Base-by-base conservation (phyloP, 2,113 vertebrate genomes). In the Caretta caretta region DNA sequence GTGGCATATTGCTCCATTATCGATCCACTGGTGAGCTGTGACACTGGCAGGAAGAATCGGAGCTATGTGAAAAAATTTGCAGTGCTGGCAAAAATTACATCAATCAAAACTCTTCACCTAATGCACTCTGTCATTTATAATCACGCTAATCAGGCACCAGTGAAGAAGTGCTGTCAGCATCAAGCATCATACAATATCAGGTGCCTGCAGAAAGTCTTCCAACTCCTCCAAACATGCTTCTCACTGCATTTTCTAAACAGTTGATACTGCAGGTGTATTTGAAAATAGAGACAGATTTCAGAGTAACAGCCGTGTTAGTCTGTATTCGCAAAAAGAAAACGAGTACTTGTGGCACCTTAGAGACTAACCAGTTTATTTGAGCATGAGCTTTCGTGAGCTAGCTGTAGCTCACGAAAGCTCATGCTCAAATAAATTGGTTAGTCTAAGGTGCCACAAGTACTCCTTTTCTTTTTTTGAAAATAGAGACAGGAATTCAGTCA, bases 151-250 rank as follows among this genome's bases (percentile, higher is more conserved):
- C 88, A 92, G 85, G 80, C 17, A 87, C 48, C 79, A 65, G 80
- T n/a, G 87, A 62, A 89, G 85, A 75, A 89, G 57, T 87, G 54
- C 87, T 93, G 82, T 84, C 96, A 88, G 87, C 72, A 59, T 86
- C 69, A 78, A 90, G 84, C 78, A 57, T 88, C 69, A 59, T 24
- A 53, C 86, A 94, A 79, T 62, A 86, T 17, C 59, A 92, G 80
- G 56, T 56, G 50, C 80, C 56, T 93, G 85, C 35, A 90, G 90
- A 79, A 75, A 59, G 46, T 4, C 83, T 96, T 20, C n/a, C 49
- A 62, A 78, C 57, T 72, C n/a, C 92, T 88, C n/a, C 51, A 89
- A 93, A 56, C 80, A 56, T 84, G 51, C 81, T 91, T 87, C 85
- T 59, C 87, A 22, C 31, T 85, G 72, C 0, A 0, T 81, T 92